Conservation (phyloP, 2,797 vertebrate genomes). For the Anolis apletophallus region DNA sequence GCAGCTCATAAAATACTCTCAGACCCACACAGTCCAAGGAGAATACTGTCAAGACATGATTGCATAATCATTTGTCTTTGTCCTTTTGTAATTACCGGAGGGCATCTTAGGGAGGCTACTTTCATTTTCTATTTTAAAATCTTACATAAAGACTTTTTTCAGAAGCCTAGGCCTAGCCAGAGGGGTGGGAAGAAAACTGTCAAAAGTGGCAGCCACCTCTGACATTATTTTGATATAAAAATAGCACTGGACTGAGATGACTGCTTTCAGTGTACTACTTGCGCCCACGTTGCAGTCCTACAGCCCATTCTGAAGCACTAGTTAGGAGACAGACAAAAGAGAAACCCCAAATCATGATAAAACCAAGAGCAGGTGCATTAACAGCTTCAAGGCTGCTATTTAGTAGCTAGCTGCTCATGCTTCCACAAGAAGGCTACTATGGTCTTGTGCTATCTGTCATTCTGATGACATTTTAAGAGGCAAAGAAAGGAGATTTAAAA, state of each 20-base stretch:
- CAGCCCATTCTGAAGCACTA: conserved; percentile 52
- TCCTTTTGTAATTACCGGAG: conserved; percentile 14
- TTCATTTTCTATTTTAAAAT: conserved; percentile 25
- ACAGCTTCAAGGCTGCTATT: conserved; percentile 63
- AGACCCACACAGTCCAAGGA: conserved; percentile 33
- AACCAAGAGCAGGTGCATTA: conserved; percentile 55
- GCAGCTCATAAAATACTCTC: conserved; percentile 13
- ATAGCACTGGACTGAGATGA: conserved; percentile 46
- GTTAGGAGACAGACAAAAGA: conserved; percentile 50
- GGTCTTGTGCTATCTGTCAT: conserved; percentile 51
- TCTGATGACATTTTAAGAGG: conserved; percentile 47
- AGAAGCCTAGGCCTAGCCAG: conserved; percentile 29
- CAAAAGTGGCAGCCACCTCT: conserved; percentile 24
- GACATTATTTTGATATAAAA: conserved; percentile 51
- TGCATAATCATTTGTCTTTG: conserved; percentile 30
- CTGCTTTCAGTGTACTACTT: conserved; percentile 27
- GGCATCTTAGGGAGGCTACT: neutral
- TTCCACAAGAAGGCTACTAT: conserved; percentile 55
- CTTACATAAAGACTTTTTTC: conserved; percentile 35
- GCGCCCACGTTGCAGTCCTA: conserved; percentile 54
- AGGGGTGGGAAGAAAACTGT: conserved; percentile 47
- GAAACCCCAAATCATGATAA: conserved; percentile 38
- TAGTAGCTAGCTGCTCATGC: conserved; percentile 60
- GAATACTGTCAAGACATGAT: conserved; percentile 7
- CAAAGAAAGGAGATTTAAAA: neutral